phyloP scores from a whole-genome alignment of 1,140 invertebrate species.

The Trialeurodes vaporariorum region DNA sequence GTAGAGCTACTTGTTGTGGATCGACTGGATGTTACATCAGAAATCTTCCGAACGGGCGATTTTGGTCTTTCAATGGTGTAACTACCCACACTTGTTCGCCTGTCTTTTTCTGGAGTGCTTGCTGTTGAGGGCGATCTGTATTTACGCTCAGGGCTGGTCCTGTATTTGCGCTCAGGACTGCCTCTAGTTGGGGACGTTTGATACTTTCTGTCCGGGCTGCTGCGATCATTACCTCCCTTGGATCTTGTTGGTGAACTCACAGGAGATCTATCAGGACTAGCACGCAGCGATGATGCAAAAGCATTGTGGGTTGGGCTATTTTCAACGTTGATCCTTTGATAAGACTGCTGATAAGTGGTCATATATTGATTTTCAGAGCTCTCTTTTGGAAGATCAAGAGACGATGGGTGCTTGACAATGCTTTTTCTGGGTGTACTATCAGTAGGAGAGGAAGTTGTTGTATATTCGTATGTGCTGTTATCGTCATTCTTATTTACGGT shows the following conservation, averaged over 20 bases:
- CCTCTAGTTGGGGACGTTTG: constrained; percentile 9
- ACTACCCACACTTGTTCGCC: constrained; percentile 23
- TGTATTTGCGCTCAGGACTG: constrained; percentile 22
- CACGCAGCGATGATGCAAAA: constrained; percentile 52
- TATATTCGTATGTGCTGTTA: constrained; percentile 10
- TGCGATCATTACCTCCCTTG: constrained; percentile 23
- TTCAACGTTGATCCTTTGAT: constrained; percentile 41
- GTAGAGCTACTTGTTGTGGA: constrained; percentile 7
- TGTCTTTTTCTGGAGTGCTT: constrained; percentile 15
- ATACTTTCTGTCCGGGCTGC: constrained; percentile 33
- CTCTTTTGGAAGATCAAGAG: constrained; percentile 20
- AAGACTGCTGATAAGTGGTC: constrained; percentile 46
- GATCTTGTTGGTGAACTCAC: constrained; percentile 35
- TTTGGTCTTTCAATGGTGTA: constrained; percentile 20
- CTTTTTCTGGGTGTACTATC: not conserved
- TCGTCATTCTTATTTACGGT: constrained; percentile 22
- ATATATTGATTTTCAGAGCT: constrained; percentile 38
- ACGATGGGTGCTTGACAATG: not conserved
- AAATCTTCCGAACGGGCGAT: not conserved
- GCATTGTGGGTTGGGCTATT: constrained; percentile 54
- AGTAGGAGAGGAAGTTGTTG: not conserved
- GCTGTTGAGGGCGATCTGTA: not conserved
- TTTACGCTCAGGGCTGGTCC: constrained; percentile 10
- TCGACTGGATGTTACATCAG: not conserved
- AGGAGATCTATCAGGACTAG: constrained; percentile 38